Base-by-base conservation (phyloP, 2,797 vertebrate species). In the Craterocephalus amniculus region DNA sequence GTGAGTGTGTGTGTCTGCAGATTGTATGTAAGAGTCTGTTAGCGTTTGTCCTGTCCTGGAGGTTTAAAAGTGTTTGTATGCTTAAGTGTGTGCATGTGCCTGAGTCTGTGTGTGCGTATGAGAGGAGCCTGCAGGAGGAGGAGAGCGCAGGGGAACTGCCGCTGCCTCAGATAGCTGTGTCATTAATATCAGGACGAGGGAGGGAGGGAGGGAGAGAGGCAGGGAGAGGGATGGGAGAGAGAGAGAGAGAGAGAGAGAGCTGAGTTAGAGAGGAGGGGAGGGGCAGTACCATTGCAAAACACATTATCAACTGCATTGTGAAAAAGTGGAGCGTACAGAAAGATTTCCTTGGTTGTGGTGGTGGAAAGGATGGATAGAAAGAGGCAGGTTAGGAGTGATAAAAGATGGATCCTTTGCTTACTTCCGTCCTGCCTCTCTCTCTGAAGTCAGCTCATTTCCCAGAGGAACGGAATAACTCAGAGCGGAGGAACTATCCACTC, bases 91-190 rank as follows among this genome's bases (percentile, higher is more conserved):
- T 65, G 58, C 69, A 16, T 55, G 14, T 29, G 32, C 56, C 60
- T 16, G n/a, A 31, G 51, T 29, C 32, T 54, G 20, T 65, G 62
- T 55, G 69, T 81, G 82, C 77, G 77, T 71, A n/a, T 78, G 77
- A 89, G 84, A 58, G 69, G 83, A 84, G 88, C 64, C 81, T 93
- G 91, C 88, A 90, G 83, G 89, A 91, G 87, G 87, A 91, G 91
- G 90, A 91, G 93, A 90, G 93, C 85, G 92, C 81, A 89, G 87
- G 80, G 78, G 79, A 91, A 94, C 93, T 94, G 91, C 88, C 67
- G 83, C 84, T 93, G 71, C 92, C 81, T 95, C 90, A 91, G 93
- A 94, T 91, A 93, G 94, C 94, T 90, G 94, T 92, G 91, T 94
- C 89, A 87, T 93, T 95, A 94, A 94, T 93, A 94, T 90, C 84